Evolutionary conservation across 2,797 vertebrate species (phyloP).

Genomic region (Enteromius paludinosus): DNA sequence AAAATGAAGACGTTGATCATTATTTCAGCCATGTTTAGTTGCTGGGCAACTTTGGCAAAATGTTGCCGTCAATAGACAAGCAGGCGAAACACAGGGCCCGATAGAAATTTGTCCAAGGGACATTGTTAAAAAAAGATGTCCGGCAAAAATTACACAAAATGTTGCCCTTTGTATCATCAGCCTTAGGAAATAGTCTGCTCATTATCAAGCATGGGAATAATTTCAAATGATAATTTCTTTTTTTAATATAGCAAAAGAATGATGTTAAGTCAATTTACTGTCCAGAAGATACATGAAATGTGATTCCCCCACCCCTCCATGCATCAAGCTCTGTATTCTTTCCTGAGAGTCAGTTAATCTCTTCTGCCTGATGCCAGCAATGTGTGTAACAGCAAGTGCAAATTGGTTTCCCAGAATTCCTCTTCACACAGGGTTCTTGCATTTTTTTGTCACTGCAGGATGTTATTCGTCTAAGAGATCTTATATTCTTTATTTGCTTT

Average conservation of each 20-base stretch:
- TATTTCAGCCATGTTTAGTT: too few relatives aligned
- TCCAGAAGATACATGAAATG: background rate
- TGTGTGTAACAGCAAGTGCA: background rate
- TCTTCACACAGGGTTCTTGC: background rate
- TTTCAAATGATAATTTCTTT: background rate
- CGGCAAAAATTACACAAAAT: too few relatives aligned
- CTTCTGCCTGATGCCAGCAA: conserved; percentile 1
- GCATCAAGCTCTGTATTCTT: background rate
- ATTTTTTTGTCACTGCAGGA: background rate
- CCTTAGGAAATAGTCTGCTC: background rate
- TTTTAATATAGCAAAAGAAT: background rate
- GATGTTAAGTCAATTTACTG: background rate
- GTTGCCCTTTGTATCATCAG: too few relatives aligned
- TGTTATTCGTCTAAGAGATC: background rate
- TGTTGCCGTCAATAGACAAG: too few relatives aligned
- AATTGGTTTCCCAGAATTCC: conserved; percentile 7
- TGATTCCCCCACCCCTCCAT: background rate
- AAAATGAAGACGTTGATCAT: background rate
- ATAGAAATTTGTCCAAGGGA: too few relatives aligned
- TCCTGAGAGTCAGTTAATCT: background rate
- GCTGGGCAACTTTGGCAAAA: too few relatives aligned
- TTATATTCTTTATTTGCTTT: background rate
- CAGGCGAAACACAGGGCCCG: too few relatives aligned
- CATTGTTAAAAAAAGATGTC: too few relatives aligned
- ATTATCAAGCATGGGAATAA: background rate